A percentile compares a stretch with the other conserved stretches of the same genome.
Evolutionary conservation across 1,140 invertebrate genomes (phyloP).

Genomic region (Micrasema longulum): DNA sequence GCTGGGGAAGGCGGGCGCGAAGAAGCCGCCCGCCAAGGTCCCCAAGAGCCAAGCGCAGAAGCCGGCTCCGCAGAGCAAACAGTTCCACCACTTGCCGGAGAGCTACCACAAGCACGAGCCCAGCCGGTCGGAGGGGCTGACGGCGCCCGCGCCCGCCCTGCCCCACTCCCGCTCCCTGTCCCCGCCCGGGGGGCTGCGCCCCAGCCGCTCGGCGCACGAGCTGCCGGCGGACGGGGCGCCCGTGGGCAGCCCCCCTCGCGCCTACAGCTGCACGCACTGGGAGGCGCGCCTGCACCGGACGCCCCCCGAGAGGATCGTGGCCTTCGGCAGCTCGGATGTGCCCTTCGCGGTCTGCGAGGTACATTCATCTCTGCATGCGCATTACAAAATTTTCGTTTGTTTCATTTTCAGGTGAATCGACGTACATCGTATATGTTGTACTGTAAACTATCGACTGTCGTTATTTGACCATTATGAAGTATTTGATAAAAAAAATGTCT

Average conservation of each 20-base stretch:
- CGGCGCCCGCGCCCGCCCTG: conserved; percentile 37
- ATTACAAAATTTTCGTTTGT: too few relatives aligned
- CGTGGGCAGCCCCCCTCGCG: conserved; percentile 61
- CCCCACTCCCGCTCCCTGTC: conserved; percentile 50
- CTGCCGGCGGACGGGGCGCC: conserved; percentile 55
- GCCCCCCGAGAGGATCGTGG: conserved; percentile 47
- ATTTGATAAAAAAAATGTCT: too few relatives aligned
- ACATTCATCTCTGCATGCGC: conserved; percentile 24
- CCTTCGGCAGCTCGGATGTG: conserved; percentile 49
- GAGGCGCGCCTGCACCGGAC: conserved; percentile 61
- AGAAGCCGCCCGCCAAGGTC: conserved; percentile 51
- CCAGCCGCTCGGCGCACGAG: conserved; percentile 50
- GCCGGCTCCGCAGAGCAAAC: conserved; percentile 60
- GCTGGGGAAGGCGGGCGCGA: conserved; percentile 60
- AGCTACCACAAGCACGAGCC: conserved; percentile 55
- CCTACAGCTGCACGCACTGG: conserved; percentile 68
- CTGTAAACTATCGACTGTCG: too few relatives aligned
- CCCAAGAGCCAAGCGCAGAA: conserved; percentile 56
- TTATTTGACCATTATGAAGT: too few relatives aligned
- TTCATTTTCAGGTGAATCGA: too few relatives aligned
- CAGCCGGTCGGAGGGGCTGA: background rate
- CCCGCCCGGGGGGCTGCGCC: conserved; percentile 32
- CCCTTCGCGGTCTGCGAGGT: conserved; percentile 52
- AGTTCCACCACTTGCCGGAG: conserved; percentile 69
- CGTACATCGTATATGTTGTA: too few relatives aligned